Conservation (phyloP, 2,113 vertebrate genomes). For the Abramis brama region DNA sequence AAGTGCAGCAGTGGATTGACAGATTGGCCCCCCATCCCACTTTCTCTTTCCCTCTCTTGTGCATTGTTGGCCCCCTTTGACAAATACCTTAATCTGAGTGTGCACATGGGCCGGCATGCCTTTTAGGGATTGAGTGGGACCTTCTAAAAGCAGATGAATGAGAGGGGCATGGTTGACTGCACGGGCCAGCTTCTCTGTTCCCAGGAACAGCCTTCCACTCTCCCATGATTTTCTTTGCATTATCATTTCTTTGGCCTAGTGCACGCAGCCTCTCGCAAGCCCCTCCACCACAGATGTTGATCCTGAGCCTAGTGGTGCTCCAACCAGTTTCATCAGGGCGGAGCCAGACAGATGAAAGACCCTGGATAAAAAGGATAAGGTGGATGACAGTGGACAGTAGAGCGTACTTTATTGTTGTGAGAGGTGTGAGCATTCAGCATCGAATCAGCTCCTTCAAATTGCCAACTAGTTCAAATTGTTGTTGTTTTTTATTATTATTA, state of each 20-base stretch:
- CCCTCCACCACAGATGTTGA: neutral
- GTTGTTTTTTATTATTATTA: neutral
- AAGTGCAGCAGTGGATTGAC: conserved; percentile 53
- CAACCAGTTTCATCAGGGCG: neutral
- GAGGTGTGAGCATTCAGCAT: neutral
- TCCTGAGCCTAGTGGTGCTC: neutral
- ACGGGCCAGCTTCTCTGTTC: conserved; percentile 34
- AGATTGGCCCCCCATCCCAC: conserved; percentile 48
- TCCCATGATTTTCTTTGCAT: conserved; percentile 25
- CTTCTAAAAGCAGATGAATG: conserved; percentile 45
- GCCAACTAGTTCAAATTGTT: neutral
- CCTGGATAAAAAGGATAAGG: neutral
- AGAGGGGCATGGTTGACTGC: conserved; percentile 42
- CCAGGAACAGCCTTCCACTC: conserved; percentile 35
- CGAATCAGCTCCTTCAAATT: neutral
- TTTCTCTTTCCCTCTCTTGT: conserved; percentile 33
- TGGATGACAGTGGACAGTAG: conserved; percentile 20
- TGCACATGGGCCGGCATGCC: conserved; percentile 47
- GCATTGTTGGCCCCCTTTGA: conserved; percentile 58
- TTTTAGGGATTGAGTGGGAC: conserved; percentile 46
- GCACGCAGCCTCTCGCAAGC: neutral
- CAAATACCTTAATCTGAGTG: conserved; percentile 60
- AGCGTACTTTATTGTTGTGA: neutral
- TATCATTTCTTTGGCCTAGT: conserved; percentile 25
- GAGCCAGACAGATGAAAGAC: conserved; percentile 1